Base-by-base conservation (phyloP, 2,888 invertebrate species). In the Lasioglossum figueresi region DNA sequence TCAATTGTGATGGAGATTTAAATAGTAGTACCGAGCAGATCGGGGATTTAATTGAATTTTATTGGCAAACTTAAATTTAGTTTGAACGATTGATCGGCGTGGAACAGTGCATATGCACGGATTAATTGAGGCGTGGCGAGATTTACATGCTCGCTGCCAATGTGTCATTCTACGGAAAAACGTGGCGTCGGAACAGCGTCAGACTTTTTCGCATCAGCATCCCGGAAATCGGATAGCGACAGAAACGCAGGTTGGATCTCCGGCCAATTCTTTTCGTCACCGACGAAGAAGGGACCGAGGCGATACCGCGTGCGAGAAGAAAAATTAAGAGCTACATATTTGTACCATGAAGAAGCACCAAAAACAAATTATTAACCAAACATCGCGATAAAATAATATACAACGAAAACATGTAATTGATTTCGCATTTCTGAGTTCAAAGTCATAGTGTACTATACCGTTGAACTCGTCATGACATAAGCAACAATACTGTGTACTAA, bases 121-220 rank as follows among this genome's bases (percentile, higher is more conserved):
- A 68, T 88, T 88, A 88, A 88, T 77, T 85, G 80, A 27, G 10
- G 45, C 23, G n/a, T 27, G 43, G 78, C 66, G 79, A 77, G 70
- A 82, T 82, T 56, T 79, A 70, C 76, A 77, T 80, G n/a, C 66
- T 76, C 74, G 76, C 63, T 88, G 88, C 86, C 88, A 87, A 88
- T 80, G 75, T 52, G 79, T 84, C 82, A 70, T 82, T 68, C 45
- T 43, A 59, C 37, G 84, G 31, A 76, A 84, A 82, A 80, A 79
- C 59, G 34, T 37, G 84, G 56, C 74, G 76, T 75, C 79, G 76
- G 71, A 63, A 76, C 73, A 71, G 56, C 70, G 84, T 80, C 72
- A 56, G 52, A 66, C 72, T 70, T 77, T 87, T 88, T 84, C 48
- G 37, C 72, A 37, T 68, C 70, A 71, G 77, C 72, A 10, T 70